Percentiles rank a stretch among this genome's conserved stretches.
phyloP scores from a whole-genome alignment of 2,113 vertebrate genomes.

The Cettia cetti region DNA sequence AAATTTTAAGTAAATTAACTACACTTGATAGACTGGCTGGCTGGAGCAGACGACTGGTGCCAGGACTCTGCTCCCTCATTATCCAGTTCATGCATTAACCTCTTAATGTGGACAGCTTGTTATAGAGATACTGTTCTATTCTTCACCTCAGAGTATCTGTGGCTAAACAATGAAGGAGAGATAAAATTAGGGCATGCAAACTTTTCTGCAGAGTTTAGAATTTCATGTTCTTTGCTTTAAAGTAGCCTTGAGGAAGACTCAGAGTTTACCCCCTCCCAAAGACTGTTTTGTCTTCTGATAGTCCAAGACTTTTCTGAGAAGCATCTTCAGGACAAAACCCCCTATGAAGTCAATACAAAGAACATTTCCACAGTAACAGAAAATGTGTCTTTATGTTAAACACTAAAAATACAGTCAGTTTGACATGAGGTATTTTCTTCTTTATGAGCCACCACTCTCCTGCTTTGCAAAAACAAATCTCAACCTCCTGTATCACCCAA shows the following conservation, averaged over 20 bases:
- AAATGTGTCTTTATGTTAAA: background rate
- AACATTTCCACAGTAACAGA: background rate
- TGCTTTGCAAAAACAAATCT: background rate
- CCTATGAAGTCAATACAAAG: background rate
- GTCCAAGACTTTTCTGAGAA: conserved; percentile 84
- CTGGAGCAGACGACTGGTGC: conserved; percentile 64
- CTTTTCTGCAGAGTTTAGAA: background rate
- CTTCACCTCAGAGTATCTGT: conserved; percentile 85
- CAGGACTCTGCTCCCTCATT: conserved; percentile 73
- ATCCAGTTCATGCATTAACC: conserved; percentile 85
- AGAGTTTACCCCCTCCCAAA: background rate
- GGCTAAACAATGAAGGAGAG: conserved; percentile 73
- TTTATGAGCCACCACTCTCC: too few species aligned
- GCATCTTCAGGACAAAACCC: conserved; percentile 68
- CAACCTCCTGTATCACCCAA: rapidly evolving
- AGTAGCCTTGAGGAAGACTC: background rate
- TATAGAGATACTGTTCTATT: conserved; percentile 87
- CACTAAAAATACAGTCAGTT: background rate
- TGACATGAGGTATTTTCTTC: background rate
- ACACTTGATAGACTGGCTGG: background rate
- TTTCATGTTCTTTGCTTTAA: background rate
- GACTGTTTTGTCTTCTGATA: conserved; percentile 84
- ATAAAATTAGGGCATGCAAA: background rate
- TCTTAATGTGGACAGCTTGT: conserved; percentile 91
- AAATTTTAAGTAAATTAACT: conserved; percentile 73